Conservation (phyloP, 2,113 vertebrate species). For the Athene cunicularia region DNA sequence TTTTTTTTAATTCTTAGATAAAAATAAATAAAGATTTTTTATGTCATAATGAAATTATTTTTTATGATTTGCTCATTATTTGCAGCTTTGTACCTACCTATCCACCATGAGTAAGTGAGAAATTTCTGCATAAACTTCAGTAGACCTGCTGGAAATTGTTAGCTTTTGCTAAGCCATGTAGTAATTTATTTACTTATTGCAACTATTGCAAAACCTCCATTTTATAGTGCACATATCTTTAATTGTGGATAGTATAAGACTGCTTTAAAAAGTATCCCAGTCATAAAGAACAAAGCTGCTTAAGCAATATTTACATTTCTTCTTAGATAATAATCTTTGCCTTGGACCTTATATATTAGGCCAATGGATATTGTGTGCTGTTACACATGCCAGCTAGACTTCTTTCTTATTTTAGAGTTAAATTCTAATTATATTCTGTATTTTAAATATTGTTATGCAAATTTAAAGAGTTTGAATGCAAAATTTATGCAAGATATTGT, state of each 20-base stretch:
- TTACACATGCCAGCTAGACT: background rate
- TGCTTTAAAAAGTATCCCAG: background rate
- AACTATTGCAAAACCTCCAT: background rate
- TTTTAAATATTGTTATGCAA: background rate
- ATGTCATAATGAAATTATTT: background rate
- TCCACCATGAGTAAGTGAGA: background rate
- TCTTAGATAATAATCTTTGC: background rate
- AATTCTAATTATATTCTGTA: background rate
- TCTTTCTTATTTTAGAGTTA: background rate
- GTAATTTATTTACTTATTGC: background rate
- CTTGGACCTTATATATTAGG: background rate
- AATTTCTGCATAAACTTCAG: background rate
- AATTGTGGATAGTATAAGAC: background rate
- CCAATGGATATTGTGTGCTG: background rate
- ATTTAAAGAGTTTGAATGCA: background rate
- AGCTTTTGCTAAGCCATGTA: background rate
- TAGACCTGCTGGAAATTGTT: background rate
- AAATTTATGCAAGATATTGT: background rate
- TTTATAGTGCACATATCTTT: background rate
- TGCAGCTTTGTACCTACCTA: background rate
- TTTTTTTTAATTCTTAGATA: background rate
- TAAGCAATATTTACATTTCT: background rate
- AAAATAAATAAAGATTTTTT: background rate
- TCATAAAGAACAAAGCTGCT: background rate
- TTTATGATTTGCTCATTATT: background rate